These are phyloP conservation scores for Dusona sp. DNA, from an alignment of 2,888 invertebrate genomes.

Conservation along the genomic window DNA sequence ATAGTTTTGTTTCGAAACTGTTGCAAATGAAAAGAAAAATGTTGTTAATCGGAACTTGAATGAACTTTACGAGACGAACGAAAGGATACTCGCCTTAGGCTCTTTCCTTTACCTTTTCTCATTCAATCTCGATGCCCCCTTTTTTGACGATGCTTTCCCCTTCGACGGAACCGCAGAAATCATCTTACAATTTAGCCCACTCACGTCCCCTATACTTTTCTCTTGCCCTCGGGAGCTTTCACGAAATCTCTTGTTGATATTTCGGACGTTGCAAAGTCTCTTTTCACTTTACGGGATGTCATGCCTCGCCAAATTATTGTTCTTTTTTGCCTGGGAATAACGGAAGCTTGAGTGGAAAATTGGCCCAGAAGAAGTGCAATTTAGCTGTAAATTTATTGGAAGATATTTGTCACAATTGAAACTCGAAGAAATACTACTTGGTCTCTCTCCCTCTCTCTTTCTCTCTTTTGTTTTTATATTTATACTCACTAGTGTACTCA, in stretches of 20 bases:
- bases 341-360: background rate
- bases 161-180: background rate
- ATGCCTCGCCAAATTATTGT: background rate
- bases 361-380: background rate
- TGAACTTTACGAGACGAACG: conserved; percentile 45
- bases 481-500: background rate
- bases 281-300: background rate
- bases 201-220: background rate
- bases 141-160: conserved; percentile 22
- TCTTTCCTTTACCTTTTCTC: conserved; percentile 3
- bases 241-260: background rate
- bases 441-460: background rate
- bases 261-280: background rate
- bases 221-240: background rate
- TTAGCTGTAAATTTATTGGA: background rate
- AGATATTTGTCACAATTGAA: background rate
- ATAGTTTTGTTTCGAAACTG: background rate
- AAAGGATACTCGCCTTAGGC: conserved; percentile 6
- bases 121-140: conserved; percentile 35
- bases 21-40: conserved; percentile 4
- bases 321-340: background rate
- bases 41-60: conserved; percentile 49
- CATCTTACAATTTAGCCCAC: conserved; percentile 1
- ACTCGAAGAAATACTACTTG: background rate
- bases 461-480: background rate